Conservation (phyloP, 2,888 invertebrate species). For the Campoletis raptor region DNA sequence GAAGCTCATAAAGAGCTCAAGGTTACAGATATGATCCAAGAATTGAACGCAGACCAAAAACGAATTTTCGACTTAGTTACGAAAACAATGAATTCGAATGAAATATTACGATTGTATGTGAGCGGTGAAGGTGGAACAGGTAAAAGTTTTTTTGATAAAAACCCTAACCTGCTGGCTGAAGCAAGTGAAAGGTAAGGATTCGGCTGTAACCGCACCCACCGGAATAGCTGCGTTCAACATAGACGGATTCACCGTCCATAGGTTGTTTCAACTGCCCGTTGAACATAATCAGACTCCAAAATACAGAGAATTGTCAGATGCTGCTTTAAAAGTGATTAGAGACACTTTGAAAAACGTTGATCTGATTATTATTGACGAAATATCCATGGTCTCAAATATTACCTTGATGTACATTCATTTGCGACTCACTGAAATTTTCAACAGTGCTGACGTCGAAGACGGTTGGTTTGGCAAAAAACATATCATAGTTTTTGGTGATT, state of each 20-base stretch:
- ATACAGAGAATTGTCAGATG: constrained; percentile 6
- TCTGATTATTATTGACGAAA: constrained; percentile 14
- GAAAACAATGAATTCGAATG: background rate
- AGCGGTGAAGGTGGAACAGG: constrained; percentile 67
- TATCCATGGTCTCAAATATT: constrained; percentile 10
- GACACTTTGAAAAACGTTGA: constrained; percentile 64
- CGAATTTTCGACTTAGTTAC: constrained; percentile 54
- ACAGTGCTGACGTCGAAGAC: too few relatives aligned
- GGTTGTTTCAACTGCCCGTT: background rate
- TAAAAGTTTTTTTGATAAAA: constrained; percentile 63
- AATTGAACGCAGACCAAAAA: constrained; percentile 66
- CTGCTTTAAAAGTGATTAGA: background rate
- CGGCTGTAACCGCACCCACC: too few relatives aligned
- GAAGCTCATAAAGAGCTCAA: constrained; percentile 25
- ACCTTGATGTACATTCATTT: too few relatives aligned
- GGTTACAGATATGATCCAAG: constrained; percentile 46
- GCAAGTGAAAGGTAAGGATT: too few relatives aligned
- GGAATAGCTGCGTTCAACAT: constrained; percentile 77
- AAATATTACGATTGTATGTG: constrained; percentile 47
- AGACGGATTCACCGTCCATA: constrained; percentile 76
- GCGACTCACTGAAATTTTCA: too few relatives aligned
- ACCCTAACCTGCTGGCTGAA: too few relatives aligned
- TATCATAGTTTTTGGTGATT: background rate
- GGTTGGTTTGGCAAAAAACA: background rate
- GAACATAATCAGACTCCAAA: too few relatives aligned